Evolutionary conservation across 2,888 invertebrate genomes (phyloP).

Genomic region (Oscheius sp.): DNA sequence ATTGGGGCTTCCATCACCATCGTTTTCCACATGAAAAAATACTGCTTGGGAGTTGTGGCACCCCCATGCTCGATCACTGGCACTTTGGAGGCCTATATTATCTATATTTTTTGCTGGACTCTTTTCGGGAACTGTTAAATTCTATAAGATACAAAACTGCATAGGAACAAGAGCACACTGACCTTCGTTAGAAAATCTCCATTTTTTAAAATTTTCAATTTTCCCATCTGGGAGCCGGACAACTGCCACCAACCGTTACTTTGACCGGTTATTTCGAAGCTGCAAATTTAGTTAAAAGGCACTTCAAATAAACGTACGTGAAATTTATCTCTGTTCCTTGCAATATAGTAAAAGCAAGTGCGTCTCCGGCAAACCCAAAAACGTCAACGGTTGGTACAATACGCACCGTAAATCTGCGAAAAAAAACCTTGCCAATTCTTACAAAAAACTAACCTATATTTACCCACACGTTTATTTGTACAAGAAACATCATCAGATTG

Average conservation of each 20-base stretch:
- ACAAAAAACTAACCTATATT: slow-evolving; percentile 29
- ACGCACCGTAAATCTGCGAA: slow-evolving; percentile 37
- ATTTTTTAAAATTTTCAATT: background rate
- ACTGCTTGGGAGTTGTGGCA: slow-evolving; percentile 12
- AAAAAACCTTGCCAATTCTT: background rate
- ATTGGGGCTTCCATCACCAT: background rate
- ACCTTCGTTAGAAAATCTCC: background rate
- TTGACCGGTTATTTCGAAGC: background rate
- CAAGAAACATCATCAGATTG: slow-evolving; percentile 33
- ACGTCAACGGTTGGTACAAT: slow-evolving; percentile 23
- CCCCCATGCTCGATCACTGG: slow-evolving; percentile 24
- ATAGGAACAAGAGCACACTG: background rate
- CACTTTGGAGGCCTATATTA: slow-evolving; percentile 31
- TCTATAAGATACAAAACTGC: background rate
- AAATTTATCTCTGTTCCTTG: slow-evolving; percentile 14
- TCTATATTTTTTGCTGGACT: slow-evolving; percentile 25
- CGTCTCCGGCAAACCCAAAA: slow-evolving; percentile 29
- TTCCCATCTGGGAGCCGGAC: background rate
- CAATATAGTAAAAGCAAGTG: slow-evolving; percentile 18
- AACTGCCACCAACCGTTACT: background rate
- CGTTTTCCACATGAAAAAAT: background rate
- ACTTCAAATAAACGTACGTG: background rate
- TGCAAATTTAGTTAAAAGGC: background rate
- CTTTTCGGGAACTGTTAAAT: background rate
- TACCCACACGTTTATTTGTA: slow-evolving; percentile 39